Percentiles rank a stretch among this genome's conserved stretches.
Evolutionary conservation across 92 coral and sea anemone genomes (phyloP).

Genomic region (Phenganax marumi): DNA sequence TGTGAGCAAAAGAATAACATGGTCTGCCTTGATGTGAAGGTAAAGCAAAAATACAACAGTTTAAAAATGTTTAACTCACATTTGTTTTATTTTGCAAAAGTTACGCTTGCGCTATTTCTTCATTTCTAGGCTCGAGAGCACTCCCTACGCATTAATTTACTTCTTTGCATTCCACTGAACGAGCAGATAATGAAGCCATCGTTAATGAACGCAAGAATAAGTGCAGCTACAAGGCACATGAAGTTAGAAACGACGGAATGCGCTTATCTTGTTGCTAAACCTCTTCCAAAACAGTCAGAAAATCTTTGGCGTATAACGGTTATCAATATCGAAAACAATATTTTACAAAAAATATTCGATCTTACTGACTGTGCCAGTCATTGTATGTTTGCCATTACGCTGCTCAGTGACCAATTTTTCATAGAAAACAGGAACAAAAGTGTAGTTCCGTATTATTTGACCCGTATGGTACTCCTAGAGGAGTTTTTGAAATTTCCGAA

Average conservation of each 20-base stretch:
- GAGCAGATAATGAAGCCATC: not conserved
- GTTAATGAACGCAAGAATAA: constrained; percentile 11
- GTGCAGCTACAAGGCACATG: constrained; percentile 1
- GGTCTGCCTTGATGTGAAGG: constrained; percentile 12
- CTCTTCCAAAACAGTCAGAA: constrained; percentile 10
- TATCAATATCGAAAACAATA: constrained; percentile 5
- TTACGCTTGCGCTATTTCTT: not conserved
- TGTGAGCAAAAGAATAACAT: not conserved
- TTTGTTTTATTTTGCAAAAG: no score
- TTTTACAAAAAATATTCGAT: not conserved
- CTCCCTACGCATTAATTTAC: not conserved
- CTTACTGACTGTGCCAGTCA: not conserved
- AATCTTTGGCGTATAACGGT: constrained; percentile 36
- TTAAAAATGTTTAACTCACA: not conserved
- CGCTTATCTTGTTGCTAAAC: constrained; percentile 27
- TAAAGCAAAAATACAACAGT: not conserved
- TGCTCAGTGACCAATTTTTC: constrained; percentile 12
- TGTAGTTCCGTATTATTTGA: not conserved
- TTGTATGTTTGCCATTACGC: constrained; percentile 12
- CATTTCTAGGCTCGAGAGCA: not conserved
- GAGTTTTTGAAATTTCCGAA: constrained; percentile 62
- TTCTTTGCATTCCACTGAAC: constrained; percentile 11
- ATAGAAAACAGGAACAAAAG: not conserved
- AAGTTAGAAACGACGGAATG: constrained; percentile 13
- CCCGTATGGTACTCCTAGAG: constrained; percentile 23